phyloP scores from a whole-genome alignment of 1,140 invertebrate species.

The Apocrypta bakeri region DNA sequence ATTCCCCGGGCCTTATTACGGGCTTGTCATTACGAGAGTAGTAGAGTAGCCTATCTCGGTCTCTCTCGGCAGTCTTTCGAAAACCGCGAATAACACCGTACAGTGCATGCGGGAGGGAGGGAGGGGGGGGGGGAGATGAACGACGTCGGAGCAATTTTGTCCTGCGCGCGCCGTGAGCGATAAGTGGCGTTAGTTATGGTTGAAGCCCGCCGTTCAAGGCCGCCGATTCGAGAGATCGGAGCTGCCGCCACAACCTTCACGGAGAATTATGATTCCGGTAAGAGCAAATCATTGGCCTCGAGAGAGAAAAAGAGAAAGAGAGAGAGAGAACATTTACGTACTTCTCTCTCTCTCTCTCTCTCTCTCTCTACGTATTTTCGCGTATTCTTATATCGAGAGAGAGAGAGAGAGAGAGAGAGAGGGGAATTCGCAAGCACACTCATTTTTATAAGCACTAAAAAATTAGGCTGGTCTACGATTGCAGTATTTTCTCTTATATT shows the following conservation, averaged over 20 bases:
- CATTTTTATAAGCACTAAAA: too few relatives aligned
- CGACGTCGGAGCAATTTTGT: slow-evolving; percentile 47
- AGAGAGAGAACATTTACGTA: slow-evolving; percentile 18
- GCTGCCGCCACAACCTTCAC: slow-evolving; percentile 56
- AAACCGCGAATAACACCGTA: slow-evolving; percentile 20
- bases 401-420: slow-evolving; percentile 1
- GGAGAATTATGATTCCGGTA: slow-evolving; percentile 65
- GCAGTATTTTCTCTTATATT: neutral
- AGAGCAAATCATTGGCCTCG: slow-evolving; percentile 66
- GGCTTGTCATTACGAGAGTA: slow-evolving; percentile 22
- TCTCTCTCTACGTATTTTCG: neutral
- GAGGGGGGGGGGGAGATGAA: neutral
- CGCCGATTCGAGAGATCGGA: slow-evolving; percentile 60
- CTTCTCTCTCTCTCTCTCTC: neutral
- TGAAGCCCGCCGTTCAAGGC: slow-evolving; percentile 58
- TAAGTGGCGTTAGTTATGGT: slow-evolving; percentile 59
- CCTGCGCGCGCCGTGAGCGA: slow-evolving; percentile 31
- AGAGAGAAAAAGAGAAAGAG: slow-evolving; percentile 23
- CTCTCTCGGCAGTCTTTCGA: slow-evolving; percentile 10
- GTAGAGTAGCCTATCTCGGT: neutral
- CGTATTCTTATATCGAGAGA: too few relatives aligned
- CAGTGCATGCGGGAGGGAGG: neutral
- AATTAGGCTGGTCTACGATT: neutral
- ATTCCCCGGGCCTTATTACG: slow-evolving; percentile 26
- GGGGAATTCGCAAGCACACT: too few relatives aligned